Evolutionary conservation across 2,888 invertebrate species (phyloP).

Genomic region (Amphimallon solstitiale): DNA sequence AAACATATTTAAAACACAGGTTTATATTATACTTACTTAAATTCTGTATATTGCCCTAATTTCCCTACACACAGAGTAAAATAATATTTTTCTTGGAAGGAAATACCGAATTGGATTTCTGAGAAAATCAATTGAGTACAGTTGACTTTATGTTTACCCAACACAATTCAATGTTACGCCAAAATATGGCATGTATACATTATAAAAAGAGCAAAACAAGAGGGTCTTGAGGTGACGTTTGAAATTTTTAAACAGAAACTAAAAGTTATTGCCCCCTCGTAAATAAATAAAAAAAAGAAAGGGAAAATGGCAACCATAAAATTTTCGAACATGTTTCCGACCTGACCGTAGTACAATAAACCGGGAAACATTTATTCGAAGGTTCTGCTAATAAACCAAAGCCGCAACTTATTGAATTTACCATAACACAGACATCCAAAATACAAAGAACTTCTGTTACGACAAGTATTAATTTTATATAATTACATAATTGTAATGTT

Average conservation of each 20-base stretch:
- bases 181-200: conserved; percentile 1
- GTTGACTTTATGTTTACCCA: not conserved
- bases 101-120: conserved; percentile 10
- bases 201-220: not conserved
- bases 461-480: no score
- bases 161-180: not conserved
- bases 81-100: conserved; percentile 6
- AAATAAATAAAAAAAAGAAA: conserved; percentile 18
- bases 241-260: conserved; percentile 19
- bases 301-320: conserved; percentile 28
- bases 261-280: conserved; percentile 26
- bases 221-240: conserved; percentile 12
- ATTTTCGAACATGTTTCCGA: not conserved
- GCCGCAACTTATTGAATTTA: not conserved
- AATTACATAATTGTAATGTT: no score
- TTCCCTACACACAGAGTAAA: no score
- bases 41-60: no score
- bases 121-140: not conserved
- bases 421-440: no score
- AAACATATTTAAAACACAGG: no score
- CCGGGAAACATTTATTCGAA: not conserved
- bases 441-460: no score
- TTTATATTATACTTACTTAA: no score
- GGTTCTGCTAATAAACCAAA: not conserved
- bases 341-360: not conserved